Evolutionary conservation across 2,888 invertebrate species (phyloP).

Genomic region (Sinohyriopsis cumingii): DNA sequence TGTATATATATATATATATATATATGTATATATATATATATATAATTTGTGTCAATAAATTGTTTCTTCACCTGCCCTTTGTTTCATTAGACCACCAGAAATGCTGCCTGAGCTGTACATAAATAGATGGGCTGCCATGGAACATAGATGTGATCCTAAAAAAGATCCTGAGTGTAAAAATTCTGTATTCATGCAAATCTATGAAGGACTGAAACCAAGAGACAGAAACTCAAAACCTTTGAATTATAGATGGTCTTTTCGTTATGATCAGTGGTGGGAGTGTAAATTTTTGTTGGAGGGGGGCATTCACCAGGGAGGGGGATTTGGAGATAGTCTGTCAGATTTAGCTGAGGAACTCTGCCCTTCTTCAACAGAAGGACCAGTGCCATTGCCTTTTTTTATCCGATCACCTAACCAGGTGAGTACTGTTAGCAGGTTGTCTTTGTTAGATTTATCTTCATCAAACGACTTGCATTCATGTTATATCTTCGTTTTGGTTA

Average conservation of each 20-base stretch:
- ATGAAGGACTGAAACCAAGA: conserved; percentile 68
- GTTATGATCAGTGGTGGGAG: conserved; percentile 72
- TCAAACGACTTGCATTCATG: not conserved
- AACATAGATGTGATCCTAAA: conserved; percentile 64
- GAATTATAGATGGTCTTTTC: conserved; percentile 68
- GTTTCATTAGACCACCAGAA: conserved; percentile 47
- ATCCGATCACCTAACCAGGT: conserved; percentile 71
- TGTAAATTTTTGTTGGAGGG: conserved; percentile 72
- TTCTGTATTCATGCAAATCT: conserved; percentile 69
- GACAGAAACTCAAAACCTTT: conserved; percentile 61
- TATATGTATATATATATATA: no score
- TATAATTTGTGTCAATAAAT: no score
- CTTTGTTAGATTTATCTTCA: no score
- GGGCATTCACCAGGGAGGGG: conserved; percentile 72
- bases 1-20: no score
- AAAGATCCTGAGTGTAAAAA: conserved; percentile 65
- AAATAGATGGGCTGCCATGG: conserved; percentile 67
- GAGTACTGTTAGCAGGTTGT: not conserved
- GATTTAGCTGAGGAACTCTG: conserved; percentile 71
- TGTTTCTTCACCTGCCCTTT: not conserved
- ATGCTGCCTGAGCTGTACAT: conserved; percentile 66
- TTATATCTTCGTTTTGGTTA: not conserved
- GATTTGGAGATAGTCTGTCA: conserved; percentile 71
- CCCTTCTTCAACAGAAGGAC: conserved; percentile 60
- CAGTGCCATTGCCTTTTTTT: conserved; percentile 68